These are phyloP conservation scores for Gobionotothen gibberifrons DNA, from an alignment of 2,797 vertebrate species.

Conservation along the genomic window DNA sequence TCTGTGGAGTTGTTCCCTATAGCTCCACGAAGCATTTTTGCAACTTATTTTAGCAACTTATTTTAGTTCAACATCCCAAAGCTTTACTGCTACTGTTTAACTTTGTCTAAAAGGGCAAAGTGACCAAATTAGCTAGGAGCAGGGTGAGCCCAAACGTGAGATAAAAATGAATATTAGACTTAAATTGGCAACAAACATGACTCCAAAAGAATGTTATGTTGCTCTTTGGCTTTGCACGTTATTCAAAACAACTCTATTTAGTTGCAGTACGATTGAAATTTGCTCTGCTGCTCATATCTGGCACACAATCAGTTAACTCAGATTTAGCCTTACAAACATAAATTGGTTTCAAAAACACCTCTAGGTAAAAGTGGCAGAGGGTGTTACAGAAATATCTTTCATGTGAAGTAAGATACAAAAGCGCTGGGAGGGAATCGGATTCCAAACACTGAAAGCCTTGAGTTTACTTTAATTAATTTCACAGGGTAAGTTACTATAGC, in stretches of 20 bases:
- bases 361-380: slow-evolving; percentile 47
- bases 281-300: neutral
- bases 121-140: too few relatives aligned
- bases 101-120: too few relatives aligned
- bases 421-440: slow-evolving; percentile 49
- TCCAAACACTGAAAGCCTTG: slow-evolving; percentile 51
- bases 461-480: slow-evolving; percentile 66
- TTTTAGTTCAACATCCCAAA: neutral
- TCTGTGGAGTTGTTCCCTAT: neutral
- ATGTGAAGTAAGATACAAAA: slow-evolving; percentile 55
- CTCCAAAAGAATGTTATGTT: too few relatives aligned
- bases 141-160: too few relatives aligned
- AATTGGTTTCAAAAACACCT: slow-evolving; percentile 43
- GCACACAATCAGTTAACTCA: neutral
- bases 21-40: neutral
- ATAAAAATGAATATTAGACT: too few relatives aligned
- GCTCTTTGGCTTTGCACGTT: neutral
- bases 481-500: slow-evolving; percentile 46
- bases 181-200: too few relatives aligned
- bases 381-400: slow-evolving; percentile 53
- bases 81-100: too few relatives aligned
- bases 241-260: neutral
- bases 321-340: slow-evolving; percentile 4
- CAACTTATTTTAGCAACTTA: neutral
- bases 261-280: neutral